phyloP scores from a whole-genome alignment of 2,888 invertebrate genomes.

The Cerceris rybyensis region DNA sequence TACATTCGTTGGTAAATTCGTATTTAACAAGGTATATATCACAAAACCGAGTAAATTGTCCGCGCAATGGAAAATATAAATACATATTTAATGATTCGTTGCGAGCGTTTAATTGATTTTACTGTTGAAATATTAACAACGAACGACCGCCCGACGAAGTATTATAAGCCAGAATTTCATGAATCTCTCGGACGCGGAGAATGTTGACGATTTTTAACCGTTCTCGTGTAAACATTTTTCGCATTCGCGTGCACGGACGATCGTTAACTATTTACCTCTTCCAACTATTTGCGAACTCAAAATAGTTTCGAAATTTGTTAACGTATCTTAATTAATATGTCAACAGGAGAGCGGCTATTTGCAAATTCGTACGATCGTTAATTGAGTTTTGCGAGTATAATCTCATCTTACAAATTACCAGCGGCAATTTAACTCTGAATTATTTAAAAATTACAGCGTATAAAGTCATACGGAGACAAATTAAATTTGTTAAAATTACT shows the following conservation, averaged over 20 bases:
- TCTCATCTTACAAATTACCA: no score
- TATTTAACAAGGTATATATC: background rate
- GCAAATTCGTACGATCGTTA: background rate
- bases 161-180: background rate
- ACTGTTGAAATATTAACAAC: slow-evolving; percentile 1
- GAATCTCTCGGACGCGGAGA: slow-evolving; percentile 28
- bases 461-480: no score
- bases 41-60: background rate
- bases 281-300: slow-evolving; percentile 24
- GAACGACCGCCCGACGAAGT: background rate
- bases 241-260: background rate
- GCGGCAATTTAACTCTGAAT: no score
- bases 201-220: slow-evolving; percentile 24
- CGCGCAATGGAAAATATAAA: background rate
- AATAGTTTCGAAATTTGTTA: slow-evolving; percentile 47
- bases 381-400: no score
- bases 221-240: slow-evolving; percentile 32
- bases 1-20: no score
- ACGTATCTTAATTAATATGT: slow-evolving; percentile 32
- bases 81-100: slow-evolving; percentile 8
- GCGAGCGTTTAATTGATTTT: slow-evolving; percentile 5
- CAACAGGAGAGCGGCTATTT: slow-evolving; percentile 21
- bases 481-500: no score
- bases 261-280: background rate
- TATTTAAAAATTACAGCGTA: no score